Evolutionary conservation across 1,140 invertebrate genomes (phyloP).

Genomic region (Diorhabda elongata): DNA sequence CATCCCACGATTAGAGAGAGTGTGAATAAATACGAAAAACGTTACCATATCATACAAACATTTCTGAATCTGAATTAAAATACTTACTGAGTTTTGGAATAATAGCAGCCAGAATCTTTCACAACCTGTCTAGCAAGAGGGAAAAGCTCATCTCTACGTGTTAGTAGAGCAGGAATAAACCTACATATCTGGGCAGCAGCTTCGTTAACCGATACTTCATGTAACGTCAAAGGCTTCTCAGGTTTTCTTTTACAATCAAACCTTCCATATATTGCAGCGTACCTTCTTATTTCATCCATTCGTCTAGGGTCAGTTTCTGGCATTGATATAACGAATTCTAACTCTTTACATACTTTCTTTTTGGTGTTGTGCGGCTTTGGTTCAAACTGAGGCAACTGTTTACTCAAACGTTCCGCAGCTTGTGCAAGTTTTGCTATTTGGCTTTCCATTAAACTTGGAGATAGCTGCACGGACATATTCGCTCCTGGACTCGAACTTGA

Average conservation of each 20-base stretch:
- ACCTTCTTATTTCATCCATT: constrained; percentile 93
- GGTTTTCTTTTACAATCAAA: constrained; percentile 95
- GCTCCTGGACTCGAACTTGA: constrained; percentile 55
- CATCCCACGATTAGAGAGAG: no score
- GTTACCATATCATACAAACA: no score
- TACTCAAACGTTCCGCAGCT: constrained; percentile 76
- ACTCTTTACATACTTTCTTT: constrained; percentile 88
- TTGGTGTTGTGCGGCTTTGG: constrained; percentile 86
- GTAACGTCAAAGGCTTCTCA: constrained; percentile 91
- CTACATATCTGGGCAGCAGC: constrained; percentile 93
- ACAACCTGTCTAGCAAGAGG: constrained; percentile 92
- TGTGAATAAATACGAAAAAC: no score
- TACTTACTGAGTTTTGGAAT: constrained; percentile 46
- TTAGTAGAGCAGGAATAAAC: constrained; percentile 83
- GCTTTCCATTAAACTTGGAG: constrained; percentile 73
- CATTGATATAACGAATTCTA: constrained; percentile 89
- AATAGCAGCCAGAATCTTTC: constrained; percentile 84
- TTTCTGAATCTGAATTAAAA: no score
- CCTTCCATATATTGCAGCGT: constrained; percentile 92
- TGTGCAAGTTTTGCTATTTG: constrained; percentile 81
- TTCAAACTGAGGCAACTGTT: constrained; percentile 78
- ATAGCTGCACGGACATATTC: constrained; percentile 60
- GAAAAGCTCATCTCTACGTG: constrained; percentile 90
- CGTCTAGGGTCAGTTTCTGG: constrained; percentile 78
- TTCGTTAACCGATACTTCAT: constrained; percentile 97